Evolutionary conservation across 2,113 vertebrate species (phyloP).

Genomic region (Notechis scutatus): DNA sequence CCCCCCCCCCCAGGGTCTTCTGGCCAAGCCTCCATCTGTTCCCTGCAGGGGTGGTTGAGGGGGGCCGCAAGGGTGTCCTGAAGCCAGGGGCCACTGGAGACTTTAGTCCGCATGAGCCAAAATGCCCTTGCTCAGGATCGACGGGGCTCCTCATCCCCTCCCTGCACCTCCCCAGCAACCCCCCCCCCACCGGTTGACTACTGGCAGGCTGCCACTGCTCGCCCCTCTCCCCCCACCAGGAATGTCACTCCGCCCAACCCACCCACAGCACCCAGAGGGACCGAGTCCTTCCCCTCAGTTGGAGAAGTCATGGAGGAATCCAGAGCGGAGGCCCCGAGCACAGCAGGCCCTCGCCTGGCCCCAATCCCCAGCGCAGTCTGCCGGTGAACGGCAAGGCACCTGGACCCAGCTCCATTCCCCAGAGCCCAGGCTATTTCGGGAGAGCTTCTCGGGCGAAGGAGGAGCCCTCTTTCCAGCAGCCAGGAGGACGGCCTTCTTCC

Average conservation of each 20-base stretch:
- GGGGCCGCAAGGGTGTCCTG: neutral
- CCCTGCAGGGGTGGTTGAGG: neutral
- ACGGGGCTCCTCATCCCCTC: neutral
- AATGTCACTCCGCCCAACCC: neutral
- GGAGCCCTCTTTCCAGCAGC: neutral
- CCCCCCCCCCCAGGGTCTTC: neutral
- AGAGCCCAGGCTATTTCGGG: neutral
- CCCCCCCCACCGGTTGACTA: too few species aligned
- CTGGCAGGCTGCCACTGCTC: too few species aligned
- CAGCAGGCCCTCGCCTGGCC: conserved; percentile 72
- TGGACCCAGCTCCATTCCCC: too few species aligned
- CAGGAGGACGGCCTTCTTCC: neutral
- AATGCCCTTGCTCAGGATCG: neutral
- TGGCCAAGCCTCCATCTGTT: neutral
- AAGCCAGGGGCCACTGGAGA: neutral
- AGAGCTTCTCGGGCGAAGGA: neutral
- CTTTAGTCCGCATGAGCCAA: neutral
- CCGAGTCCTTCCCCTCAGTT: conserved; percentile 37
- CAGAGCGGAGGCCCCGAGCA: conserved; percentile 69
- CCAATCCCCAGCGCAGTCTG: conserved; percentile 55
- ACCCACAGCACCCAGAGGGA: conserved; percentile 7
- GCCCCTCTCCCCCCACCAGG: too few species aligned
- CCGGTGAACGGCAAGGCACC: conserved; percentile 28
- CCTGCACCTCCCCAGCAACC: too few species aligned
- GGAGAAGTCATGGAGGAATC: conserved; percentile 33